Percentiles rank a stretch among this genome's conserved stretches.
phyloP scores from a whole-genome alignment of 2,797 vertebrate species.

The Poeciliopsis infans region DNA sequence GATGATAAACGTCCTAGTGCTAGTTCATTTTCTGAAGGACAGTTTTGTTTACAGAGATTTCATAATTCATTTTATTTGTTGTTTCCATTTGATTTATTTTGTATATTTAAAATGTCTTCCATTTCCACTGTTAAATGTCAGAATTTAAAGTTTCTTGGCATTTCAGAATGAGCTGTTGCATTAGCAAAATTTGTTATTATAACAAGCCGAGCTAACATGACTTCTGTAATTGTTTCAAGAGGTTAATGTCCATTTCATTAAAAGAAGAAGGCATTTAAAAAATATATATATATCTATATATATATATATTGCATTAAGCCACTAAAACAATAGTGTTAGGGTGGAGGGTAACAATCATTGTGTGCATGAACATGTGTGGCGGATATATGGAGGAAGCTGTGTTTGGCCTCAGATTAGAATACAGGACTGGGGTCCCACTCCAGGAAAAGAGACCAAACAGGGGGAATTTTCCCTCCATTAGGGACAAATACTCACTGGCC shows the following conservation, averaged over 20 bases:
- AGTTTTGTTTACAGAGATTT: too few species aligned
- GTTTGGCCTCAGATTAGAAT: slow-evolving; percentile 80
- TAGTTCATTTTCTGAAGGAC: too few species aligned
- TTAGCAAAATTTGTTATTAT: too few species aligned
- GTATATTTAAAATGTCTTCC: too few species aligned
- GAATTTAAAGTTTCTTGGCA: too few species aligned
- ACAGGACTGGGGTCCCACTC: slow-evolving; percentile 66
- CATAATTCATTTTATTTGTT: too few species aligned
- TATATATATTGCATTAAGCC: not conserved
- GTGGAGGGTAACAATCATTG: slow-evolving; percentile 5
- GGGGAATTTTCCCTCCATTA: slow-evolving; percentile 56
- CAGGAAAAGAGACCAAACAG: slow-evolving; percentile 67
- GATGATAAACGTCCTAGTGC: too few species aligned
- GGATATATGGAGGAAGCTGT: slow-evolving; percentile 76
- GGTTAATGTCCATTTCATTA: not conserved
- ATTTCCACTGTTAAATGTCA: too few species aligned
- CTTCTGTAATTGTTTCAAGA: not conserved
- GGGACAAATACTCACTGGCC: slow-evolving; percentile 25
- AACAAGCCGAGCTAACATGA: not conserved
- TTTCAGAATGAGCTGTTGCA: too few species aligned
- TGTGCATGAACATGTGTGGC: slow-evolving; percentile 31
- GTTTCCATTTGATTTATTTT: too few species aligned
- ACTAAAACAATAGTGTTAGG: slow-evolving; percentile 1
- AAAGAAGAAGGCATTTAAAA: not conserved
- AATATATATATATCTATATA: not conserved